These are phyloP conservation scores for Semaprochilodus insignis DNA, from an alignment of 2,797 vertebrate species.

Conservation along the genomic window DNA sequence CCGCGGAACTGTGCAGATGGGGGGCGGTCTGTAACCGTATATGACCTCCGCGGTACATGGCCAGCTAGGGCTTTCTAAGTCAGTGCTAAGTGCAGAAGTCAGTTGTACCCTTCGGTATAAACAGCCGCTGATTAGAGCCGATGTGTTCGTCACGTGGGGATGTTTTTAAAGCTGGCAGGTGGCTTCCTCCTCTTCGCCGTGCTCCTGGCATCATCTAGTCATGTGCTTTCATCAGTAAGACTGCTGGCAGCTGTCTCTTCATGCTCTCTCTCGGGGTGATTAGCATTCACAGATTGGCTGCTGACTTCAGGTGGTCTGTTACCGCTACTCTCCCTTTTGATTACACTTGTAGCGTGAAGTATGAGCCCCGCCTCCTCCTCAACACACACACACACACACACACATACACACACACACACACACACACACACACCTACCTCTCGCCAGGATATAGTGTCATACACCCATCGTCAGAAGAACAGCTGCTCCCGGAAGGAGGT, in stretches of 20 bases:
- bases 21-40: too few species aligned
- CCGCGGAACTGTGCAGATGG: too few species aligned
- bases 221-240: neutral
- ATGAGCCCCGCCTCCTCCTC: neutral
- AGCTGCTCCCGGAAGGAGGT: neutral
- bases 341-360: neutral
- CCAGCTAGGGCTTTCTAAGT: too few species aligned
- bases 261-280: neutral
- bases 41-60: too few species aligned
- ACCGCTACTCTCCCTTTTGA: neutral
- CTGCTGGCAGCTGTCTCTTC: neutral
- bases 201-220: neutral
- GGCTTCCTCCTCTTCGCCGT: neutral
- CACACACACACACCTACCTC: neutral
- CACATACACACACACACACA: conserved; percentile 4
- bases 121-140: neutral
- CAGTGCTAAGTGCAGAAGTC: too few species aligned
- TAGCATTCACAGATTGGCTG: neutral
- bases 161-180: conserved; percentile 3
- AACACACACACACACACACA: neutral
- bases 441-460: too few species aligned
- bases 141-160: neutral
- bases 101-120: neutral
- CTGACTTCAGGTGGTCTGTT: conserved; percentile 20
- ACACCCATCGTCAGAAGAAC: neutral